These are phyloP conservation scores for Pseudochirops cupreus DNA, from an alignment of 2,797 vertebrate species.

Conservation along the genomic window DNA sequence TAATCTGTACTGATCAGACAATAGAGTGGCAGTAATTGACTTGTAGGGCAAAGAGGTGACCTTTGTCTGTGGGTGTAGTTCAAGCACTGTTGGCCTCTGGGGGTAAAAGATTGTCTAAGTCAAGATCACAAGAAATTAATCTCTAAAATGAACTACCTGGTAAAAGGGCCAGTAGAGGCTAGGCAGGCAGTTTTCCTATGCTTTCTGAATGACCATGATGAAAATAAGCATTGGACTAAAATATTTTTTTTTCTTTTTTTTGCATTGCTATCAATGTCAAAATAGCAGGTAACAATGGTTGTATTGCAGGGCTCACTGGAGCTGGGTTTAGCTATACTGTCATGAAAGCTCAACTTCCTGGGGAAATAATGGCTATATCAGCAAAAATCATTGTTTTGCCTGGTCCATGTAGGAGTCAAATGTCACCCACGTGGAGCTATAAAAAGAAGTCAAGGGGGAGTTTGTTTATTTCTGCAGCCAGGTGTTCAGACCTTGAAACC, in stretches of 20 bases:
- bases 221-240: neutral
- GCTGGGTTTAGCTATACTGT: neutral
- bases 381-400: neutral
- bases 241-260: neutral
- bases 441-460: neutral
- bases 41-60: neutral
- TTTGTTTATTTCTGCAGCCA: constrained; percentile 41
- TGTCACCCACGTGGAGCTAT: neutral
- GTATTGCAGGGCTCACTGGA: too few relatives aligned
- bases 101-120: neutral
- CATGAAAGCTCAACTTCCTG: neutral
- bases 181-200: neutral
- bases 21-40: neutral
- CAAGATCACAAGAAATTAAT: neutral
- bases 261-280: neutral
- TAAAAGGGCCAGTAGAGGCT: neutral
- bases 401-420: neutral
- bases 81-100: accelerated
- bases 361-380: neutral
- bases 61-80: neutral
- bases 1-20: neutral
- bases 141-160: neutral
- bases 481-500: neutral
- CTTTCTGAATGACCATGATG: constrained; percentile 2
- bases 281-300: neutral